These are phyloP conservation scores for Xiphorhynchus elegans DNA, from an alignment of 2,113 vertebrate species.

Conservation along the genomic window DNA sequence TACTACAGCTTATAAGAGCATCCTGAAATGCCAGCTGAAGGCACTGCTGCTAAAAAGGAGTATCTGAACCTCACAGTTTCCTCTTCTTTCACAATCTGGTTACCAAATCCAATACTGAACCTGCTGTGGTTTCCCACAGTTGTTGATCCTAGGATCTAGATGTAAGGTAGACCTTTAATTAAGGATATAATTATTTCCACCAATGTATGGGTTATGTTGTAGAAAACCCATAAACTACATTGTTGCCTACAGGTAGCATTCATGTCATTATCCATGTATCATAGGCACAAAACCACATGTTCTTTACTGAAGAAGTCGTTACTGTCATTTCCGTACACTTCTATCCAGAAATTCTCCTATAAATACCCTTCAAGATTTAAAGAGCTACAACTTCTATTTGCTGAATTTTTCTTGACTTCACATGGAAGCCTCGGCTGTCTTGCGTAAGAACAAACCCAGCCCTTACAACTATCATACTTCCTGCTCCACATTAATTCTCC, in stretches of 20 bases:
- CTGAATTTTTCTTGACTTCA: neutral
- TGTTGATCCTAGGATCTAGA: neutral
- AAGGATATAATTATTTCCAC: neutral
- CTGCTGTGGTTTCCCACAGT: slow-evolving; percentile 15
- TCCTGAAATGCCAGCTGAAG: neutral
- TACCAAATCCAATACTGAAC: neutral
- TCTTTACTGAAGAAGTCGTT: neutral
- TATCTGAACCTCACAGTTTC: neutral
- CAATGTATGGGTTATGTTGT: neutral
- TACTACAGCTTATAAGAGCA: neutral
- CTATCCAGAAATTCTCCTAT: neutral
- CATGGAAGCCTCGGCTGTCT: neutral
- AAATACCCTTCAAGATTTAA: neutral
- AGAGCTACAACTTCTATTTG: neutral
- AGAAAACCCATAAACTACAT: slow-evolving; percentile 18
- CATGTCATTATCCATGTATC: neutral
- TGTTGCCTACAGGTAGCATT: neutral
- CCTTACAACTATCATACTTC: neutral
- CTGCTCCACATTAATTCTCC: neutral
- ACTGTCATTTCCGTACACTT: neutral
- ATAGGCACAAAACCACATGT: neutral
- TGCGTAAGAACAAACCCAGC: neutral
- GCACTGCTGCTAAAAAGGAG: neutral
- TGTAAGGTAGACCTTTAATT: slow-evolving; percentile 1
- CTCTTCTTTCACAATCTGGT: neutral